Base-by-base conservation (phyloP, 2,113 vertebrate genomes). In the Amphilophus citrinellus region DNA sequence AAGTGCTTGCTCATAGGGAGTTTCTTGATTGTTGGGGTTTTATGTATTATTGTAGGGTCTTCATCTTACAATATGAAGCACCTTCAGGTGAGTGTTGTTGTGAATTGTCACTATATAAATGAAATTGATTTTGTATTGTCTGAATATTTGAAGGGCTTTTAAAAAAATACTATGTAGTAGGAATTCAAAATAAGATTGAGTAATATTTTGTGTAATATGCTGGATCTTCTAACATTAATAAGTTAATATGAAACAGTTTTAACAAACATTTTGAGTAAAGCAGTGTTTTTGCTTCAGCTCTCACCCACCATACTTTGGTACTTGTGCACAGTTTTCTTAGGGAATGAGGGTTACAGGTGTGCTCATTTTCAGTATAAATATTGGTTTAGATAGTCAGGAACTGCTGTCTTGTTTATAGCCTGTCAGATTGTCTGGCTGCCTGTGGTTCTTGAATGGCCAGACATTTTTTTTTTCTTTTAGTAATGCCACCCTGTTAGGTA, bases 361-460 rank as follows among this genome's bases (percentile, higher is more conserved):
- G 65, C 22, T 68, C 65, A 47, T 68, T 66, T 68, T 68, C 39
- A 27, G 65, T 68, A 47, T 68, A 68, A 68, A 68, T 9, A 47
- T 47, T 68, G 65, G 65, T 68, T 68, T 27, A 47, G 22, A 68
- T 18, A 47, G 42, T 47, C 65, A 47, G 65, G 65, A 68, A 68
- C 65, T 68, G 39, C 65, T 68, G 42, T 68, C 39, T 47, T 68
- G 65, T 68, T 68, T 68, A 68, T n/a, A 47, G 42, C 42, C 2
- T 2, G 65, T 68, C 42, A 68, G 65, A 68, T 47, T 18, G 65
- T 68, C 65, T 47, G 65, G 22, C 42, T 42, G 39, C 39, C 47
- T 47, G 65, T 47, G 65, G 39, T 68, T 68, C 65, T 68, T 47
- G 42, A 27, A 22, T 47, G 42, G 22, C 22, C 65, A 68, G 42